Base-by-base conservation (phyloP, 2,113 vertebrate genomes). In the Carassius auratus region DNA sequence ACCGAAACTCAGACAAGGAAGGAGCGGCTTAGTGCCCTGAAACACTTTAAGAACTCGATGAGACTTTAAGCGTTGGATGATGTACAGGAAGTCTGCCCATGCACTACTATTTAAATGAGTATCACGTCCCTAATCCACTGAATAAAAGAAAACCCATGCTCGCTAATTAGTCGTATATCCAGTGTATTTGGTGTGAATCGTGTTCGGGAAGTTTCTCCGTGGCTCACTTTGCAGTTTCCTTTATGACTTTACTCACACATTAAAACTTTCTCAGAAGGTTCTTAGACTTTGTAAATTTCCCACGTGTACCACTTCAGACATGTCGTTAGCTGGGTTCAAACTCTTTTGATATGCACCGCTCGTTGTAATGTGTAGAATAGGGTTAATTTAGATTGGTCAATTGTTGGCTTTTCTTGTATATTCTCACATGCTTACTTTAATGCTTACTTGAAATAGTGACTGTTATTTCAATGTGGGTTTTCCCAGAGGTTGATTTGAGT, bases 1-100 rank as follows among this genome's bases (percentile, higher is more conserved):
- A 69, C 23, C 88, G 84, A 86, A 88, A 73, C 76, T 87, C 8
- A 36, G 64, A 69, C 80, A 81, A 81, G 17, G 3, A 50, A 81
- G 17, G 15, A 81, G n/a, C 17, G 33, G 80, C 62, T 81, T 69
- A 81, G 26, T 69, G 23, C 80, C 80, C 64, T 36, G 14, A 52
- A 81, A 69, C 79, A 50, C 42, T 81, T 81, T 81, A 81, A 69
- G 62, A 81, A 68, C 62, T 69, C 15, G 4, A 1, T 23, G 45
- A 81, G 62, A 69, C 62, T n/a, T 81, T 69, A 30, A 69, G 62
- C 62, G 1, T 33, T 52, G 17, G 42, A 52, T 33, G 45, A 81
- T 81, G 62, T 68, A 69, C 79, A 69, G 59, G 33, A 79, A 48
- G 23, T 68, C 42, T 42, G 68, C 19, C 14, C 19, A 33, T 23